phyloP scores from a whole-genome alignment of 2,113 vertebrate species.

The Nannospalax galili region DNA sequence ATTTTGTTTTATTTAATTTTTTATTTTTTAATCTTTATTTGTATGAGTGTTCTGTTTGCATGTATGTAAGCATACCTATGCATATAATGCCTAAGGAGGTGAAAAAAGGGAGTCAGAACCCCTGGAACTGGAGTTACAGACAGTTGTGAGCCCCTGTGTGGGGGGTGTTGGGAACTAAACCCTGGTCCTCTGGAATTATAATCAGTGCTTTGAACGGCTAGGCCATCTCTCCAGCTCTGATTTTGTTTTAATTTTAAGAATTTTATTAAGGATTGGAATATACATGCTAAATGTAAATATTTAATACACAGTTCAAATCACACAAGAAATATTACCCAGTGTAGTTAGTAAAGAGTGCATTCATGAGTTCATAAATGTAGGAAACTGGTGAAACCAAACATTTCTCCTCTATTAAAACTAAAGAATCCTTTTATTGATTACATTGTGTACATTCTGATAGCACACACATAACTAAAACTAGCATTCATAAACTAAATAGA shows the following conservation, averaged over 20 bases:
- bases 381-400: not conserved
- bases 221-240: not conserved
- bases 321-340: not conserved
- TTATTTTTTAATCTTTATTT: too few species aligned
- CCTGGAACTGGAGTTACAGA: too few species aligned
- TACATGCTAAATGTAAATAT: too few species aligned
- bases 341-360: not conserved
- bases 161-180: too few species aligned
- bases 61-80: too few species aligned
- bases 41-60: too few species aligned
- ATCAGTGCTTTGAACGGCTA: too few species aligned
- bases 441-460: not conserved
- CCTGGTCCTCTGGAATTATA: too few species aligned
- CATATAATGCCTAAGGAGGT: too few species aligned
- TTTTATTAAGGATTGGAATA: not conserved
- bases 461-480: not conserved
- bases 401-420: not conserved
- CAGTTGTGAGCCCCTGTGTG: too few species aligned
- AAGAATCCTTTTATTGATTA: not conserved
- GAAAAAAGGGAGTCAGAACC: too few species aligned
- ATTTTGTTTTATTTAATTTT: not conserved
- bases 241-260: not conserved
- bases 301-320: too few species aligned
- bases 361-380: not conserved
- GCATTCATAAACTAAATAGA: not conserved